phyloP scores from a whole-genome alignment of 53 echinoderm and acorn worm genomes.

The Henricia sp. region DNA sequence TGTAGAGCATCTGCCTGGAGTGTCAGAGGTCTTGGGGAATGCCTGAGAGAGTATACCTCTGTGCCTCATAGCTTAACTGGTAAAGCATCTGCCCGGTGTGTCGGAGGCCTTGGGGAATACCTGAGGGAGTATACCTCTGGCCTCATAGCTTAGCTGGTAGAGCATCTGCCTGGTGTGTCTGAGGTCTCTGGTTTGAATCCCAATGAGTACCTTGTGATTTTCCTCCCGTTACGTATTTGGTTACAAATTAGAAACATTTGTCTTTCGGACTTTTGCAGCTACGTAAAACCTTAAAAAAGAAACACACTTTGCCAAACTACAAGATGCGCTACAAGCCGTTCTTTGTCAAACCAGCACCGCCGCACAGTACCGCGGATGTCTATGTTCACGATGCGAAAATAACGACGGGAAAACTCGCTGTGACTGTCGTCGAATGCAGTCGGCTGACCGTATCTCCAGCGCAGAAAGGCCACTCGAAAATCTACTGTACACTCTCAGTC shows the following conservation, averaged over 20 bases:
- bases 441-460: constrained; percentile 74
- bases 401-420: constrained; percentile 73
- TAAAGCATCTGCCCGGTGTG: no score
- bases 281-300: constrained; percentile 88
- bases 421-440: constrained; percentile 86
- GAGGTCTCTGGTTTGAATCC: no score
- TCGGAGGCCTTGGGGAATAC: no score
- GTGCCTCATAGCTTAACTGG: no score
- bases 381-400: constrained; percentile 82
- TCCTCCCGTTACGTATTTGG: neutral
- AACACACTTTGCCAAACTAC: constrained; percentile 98
- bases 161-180: no score
- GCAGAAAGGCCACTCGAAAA: constrained; percentile 70
- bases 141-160: no score
- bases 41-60: no score
- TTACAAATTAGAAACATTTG: neutral
- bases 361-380: constrained; percentile 73
- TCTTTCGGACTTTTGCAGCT: constrained; percentile 60
- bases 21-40: no score
- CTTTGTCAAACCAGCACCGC: constrained; percentile 85
- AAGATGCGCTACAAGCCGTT: constrained; percentile 94
- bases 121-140: no score
- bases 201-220: no score
- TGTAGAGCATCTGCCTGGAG: no score
- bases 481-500: constrained; percentile 87